Base-by-base conservation (phyloP, 1,140 invertebrate species). In the Calephelis virginiensis region DNA sequence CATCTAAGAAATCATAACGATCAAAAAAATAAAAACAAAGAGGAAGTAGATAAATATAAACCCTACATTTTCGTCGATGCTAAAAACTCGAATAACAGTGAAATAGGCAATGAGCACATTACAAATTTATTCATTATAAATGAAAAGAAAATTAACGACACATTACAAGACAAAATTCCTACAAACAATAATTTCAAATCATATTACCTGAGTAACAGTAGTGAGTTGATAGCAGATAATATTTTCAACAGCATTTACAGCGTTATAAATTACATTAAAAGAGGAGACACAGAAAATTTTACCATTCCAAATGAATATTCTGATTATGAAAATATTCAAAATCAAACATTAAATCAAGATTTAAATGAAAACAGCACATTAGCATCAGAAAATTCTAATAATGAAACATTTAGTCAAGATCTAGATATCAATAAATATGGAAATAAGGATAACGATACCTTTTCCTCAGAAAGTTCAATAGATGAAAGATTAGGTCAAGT, bases 31-130 rank as follows among this genome's bases (percentile, higher is more conserved):
- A 59, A 59, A 59, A 17, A 38, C 1, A 59, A n/a, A 37, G 12
- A 4, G 12, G 53, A 59, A 59, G 12, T 37, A 38, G 53, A 59
- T 38, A 38, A 59, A 59, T 37, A 12, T n/a, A 59, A 8, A 8
- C 53, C 53, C 6, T 8, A 59, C 7, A 38, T 59, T 59, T 59
- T 37, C 12, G 12, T 59, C 6, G 37, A 56, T 56, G 53, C 53
- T 11, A 28, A 56, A 8, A 38, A 59, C 12, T 17, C 28, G 1
- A 59, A 38, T 8, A 59, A 59, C 9, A 59, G 11, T 59, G 28
- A 38, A 38, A 59, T 59, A 59, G 56, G 56, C 28, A 59, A 6
- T 59, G 56, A 59, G 37, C 37, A 59, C 10, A 59, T 56, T 12
- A 56, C 53, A 38, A 56, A 56, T 9, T 0, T 56, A 12, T 56